phyloP scores from a whole-genome alignment of 2,888 invertebrate genomes.

The Spodoptera littoralis region DNA sequence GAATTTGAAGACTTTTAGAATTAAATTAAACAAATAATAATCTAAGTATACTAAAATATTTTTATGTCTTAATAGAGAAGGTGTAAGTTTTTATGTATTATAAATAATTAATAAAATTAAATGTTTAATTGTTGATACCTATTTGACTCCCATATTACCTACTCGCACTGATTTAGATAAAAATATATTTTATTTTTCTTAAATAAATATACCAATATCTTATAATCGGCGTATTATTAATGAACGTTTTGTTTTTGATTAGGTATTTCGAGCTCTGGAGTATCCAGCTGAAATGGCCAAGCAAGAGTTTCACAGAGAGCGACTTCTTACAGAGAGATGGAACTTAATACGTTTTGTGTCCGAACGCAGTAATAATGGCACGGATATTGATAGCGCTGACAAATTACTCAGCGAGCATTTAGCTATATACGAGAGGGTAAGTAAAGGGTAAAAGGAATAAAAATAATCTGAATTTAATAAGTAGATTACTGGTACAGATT shows the following conservation, averaged over 20 bases:
- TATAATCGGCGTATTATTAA: constrained; percentile 2
- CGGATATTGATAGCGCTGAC: constrained; percentile 88
- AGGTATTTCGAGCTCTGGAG: constrained; percentile 94
- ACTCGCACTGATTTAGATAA: too few species aligned
- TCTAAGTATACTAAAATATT: background rate
- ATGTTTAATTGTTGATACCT: too few species aligned
- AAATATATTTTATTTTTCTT: constrained; percentile 13
- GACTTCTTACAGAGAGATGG: constrained; percentile 89
- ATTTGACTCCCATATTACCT: too few species aligned
- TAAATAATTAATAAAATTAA: too few species aligned
- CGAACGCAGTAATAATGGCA: constrained; percentile 85
- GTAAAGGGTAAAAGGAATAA: constrained; percentile 15
- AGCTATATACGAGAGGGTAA: constrained; percentile 81
- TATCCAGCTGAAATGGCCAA: constrained; percentile 93
- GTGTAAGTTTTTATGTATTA: background rate
- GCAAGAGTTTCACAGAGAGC: constrained; percentile 89
- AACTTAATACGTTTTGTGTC: constrained; percentile 89
- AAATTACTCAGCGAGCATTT: constrained; percentile 80
- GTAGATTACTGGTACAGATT: background rate
- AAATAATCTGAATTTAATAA: too few species aligned
- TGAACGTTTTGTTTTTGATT: constrained; percentile 52
- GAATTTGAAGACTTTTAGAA: constrained; percentile 91
- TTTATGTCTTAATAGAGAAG: background rate
- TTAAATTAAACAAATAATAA: background rate
- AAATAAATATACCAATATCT: background rate